phyloP scores from a whole-genome alignment of 2,113 vertebrate species.

The Bujurquina vittata region DNA sequence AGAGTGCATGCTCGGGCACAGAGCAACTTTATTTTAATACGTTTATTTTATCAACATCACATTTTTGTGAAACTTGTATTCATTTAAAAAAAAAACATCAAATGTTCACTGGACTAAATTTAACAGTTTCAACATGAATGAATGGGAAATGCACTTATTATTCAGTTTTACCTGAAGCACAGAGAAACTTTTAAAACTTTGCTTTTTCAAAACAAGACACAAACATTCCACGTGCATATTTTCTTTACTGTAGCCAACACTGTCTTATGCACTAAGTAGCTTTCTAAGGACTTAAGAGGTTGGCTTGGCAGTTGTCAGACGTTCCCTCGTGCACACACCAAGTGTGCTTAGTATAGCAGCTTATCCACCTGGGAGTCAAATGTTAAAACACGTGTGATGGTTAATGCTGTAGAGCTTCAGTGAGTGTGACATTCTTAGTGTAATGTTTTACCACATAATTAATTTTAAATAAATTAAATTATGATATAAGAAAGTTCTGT shows the following conservation, averaged over 20 bases:
- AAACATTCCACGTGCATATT: neutral
- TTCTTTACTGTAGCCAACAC: neutral
- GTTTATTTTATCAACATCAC: neutral
- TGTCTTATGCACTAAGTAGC: constrained; percentile 44
- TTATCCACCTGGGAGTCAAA: constrained; percentile 59
- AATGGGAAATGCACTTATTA: neutral
- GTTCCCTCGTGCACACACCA: constrained; percentile 32
- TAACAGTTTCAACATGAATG: no score
- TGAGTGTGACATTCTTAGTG: neutral
- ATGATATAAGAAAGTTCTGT: neutral
- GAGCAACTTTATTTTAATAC: neutral
- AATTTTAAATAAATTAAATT: neutral
- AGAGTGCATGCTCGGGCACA: neutral
- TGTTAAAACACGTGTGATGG: constrained; percentile 54
- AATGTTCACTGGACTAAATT: no score
- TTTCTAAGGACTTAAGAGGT: constrained; percentile 53
- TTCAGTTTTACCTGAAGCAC: neutral
- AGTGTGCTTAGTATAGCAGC: constrained; percentile 46
- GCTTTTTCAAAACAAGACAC: neutral
- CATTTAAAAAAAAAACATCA: neutral
- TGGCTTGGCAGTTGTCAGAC: constrained; percentile 12
- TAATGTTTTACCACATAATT: neutral
- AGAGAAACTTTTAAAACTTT: neutral
- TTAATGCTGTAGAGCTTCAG: neutral
- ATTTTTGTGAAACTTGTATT: neutral